A percentile compares a stretch with the other conserved stretches of the same genome.
Conservation (phyloP, 2,113 vertebrate species). For the Taxidea taxus region DNA sequence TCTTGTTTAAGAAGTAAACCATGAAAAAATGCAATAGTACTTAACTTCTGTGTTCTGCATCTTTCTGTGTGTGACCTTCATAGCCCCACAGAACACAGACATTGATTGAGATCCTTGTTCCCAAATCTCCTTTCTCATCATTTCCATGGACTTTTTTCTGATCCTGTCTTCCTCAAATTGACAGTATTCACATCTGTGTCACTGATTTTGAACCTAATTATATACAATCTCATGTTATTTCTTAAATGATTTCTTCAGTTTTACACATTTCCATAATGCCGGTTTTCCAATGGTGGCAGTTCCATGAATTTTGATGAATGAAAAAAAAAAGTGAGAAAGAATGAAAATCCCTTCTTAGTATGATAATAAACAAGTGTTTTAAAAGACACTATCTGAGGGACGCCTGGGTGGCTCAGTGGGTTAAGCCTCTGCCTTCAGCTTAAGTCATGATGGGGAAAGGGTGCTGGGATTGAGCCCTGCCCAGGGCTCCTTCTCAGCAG, state of each 20-base stretch:
- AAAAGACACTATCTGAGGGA: neutral
- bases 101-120: neutral
- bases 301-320: neutral
- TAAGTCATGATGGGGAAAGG: neutral
- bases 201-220: neutral
- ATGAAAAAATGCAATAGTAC: neutral
- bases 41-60: neutral
- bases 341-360: neutral
- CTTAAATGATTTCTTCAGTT: neutral
- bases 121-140: neutral
- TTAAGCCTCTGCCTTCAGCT: neutral
- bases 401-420: neutral
- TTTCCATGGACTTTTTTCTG: neutral
- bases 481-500: neutral
- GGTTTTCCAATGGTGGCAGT: neutral
- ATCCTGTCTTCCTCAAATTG: neutral
- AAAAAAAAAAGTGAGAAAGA: neutral
- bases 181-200: neutral
- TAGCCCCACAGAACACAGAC: neutral
- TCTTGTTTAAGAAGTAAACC: neutral
- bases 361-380: neutral
- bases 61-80: neutral
- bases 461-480: neutral
- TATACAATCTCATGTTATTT: neutral
- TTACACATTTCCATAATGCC: neutral